A percentile compares a stretch with the other conserved stretches of the same genome.
phyloP scores from a whole-genome alignment of 2,797 vertebrate species.

The Phalanger gymnotis region DNA sequence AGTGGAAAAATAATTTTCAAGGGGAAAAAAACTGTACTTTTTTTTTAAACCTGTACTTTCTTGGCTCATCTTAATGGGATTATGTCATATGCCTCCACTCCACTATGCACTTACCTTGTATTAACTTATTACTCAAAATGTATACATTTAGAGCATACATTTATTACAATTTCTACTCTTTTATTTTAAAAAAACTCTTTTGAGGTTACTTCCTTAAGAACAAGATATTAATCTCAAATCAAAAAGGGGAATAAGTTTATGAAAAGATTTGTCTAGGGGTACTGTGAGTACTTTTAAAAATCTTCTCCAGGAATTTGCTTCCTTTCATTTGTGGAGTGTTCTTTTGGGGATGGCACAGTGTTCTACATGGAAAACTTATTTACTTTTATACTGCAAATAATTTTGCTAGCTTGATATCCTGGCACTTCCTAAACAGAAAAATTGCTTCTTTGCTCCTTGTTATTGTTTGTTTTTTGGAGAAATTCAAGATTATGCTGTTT shows the following conservation, averaged over 20 bases:
- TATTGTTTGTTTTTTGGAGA: neutral
- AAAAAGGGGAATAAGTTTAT: neutral
- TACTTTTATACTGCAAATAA: constrained; percentile 41
- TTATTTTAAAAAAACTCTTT: neutral
- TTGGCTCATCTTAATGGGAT: constrained; percentile 17
- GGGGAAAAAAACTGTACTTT: constrained; percentile 20
- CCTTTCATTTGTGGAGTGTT: neutral
- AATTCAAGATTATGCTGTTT: constrained; percentile 35
- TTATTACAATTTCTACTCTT: neutral
- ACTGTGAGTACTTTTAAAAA: constrained; percentile 24
- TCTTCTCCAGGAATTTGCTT: constrained; percentile 11
- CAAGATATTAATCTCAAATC: neutral
- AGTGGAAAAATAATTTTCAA: constrained; percentile 26
- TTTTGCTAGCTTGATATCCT: constrained; percentile 57
- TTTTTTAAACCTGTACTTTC: constrained; percentile 33
- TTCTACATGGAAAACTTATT: constrained; percentile 36
- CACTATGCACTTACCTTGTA: neutral
- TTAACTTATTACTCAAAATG: neutral
- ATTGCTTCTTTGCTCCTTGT: constrained; percentile 44
- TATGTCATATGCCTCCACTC: constrained; percentile 23
- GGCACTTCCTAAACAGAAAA: constrained; percentile 31
- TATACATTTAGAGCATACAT: neutral
- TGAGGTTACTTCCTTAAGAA: neutral
- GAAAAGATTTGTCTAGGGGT: neutral
- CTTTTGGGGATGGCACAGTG: constrained; percentile 21